These are phyloP conservation scores for Sebastes reedi DNA, from an alignment of 2,797 vertebrate genomes.

Conservation along the genomic window DNA sequence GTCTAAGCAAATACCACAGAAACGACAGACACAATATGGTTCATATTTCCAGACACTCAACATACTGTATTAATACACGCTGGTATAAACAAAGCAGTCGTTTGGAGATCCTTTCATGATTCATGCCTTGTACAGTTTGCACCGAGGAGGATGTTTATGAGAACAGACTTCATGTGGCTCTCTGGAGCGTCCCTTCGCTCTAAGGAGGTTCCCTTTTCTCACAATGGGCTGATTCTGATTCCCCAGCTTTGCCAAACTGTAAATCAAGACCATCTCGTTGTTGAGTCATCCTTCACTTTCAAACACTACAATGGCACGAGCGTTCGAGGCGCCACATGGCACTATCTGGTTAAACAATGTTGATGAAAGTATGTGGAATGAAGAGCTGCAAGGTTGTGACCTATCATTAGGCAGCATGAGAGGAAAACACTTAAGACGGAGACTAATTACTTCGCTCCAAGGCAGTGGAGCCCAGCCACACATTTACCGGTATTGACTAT, in stretches of 20 bases:
- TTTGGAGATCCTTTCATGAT: slow-evolving; percentile 39
- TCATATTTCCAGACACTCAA: slow-evolving; percentile 41
- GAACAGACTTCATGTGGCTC: slow-evolving; percentile 7
- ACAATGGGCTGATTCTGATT: slow-evolving; percentile 20
- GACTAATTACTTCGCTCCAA: slow-evolving; percentile 35
- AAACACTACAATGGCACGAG: neutral
- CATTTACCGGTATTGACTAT: slow-evolving; percentile 44
- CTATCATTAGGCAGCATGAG: slow-evolving; percentile 17
- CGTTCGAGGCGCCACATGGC: neutral
- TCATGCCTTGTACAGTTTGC: slow-evolving; percentile 37
- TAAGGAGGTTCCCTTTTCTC: slow-evolving; percentile 37
- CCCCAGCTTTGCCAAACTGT: slow-evolving; percentile 23
- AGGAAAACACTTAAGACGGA: slow-evolving; percentile 42
- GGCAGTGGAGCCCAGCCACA: slow-evolving; percentile 42
- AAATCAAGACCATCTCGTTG: slow-evolving; percentile 30
- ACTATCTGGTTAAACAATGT: slow-evolving; percentile 27
- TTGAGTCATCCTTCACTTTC: slow-evolving; percentile 34
- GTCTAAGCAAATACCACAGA: slow-evolving; percentile 23
- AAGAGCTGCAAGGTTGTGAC: slow-evolving; percentile 44
- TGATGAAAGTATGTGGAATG: slow-evolving; percentile 31
- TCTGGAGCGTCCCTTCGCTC: slow-evolving; percentile 6
- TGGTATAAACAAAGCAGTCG: slow-evolving; percentile 46
- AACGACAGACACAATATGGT: slow-evolving; percentile 22
- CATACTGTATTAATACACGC: slow-evolving; percentile 49
- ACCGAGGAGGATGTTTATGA: slow-evolving; percentile 37